Evolutionary conservation across 2,113 vertebrate species (phyloP).

Genomic region (Sceloporus undulatus): DNA sequence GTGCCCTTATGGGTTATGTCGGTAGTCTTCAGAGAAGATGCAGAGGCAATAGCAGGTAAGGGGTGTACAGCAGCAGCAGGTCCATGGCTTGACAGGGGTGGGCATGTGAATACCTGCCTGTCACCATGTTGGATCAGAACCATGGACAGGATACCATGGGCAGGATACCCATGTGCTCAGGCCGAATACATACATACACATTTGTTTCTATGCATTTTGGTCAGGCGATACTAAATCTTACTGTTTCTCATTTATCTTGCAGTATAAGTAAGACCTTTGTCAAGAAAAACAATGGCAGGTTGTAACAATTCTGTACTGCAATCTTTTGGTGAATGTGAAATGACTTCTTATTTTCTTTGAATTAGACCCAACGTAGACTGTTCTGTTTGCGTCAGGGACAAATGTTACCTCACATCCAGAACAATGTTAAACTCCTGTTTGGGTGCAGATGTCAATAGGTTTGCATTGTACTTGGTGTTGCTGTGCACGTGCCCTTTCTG

Average conservation of each 20-base stretch:
- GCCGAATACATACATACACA: not conserved
- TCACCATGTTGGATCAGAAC: too few relatives aligned
- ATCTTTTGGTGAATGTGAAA: not conserved
- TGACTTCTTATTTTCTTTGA: not conserved
- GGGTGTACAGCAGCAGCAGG: too few relatives aligned
- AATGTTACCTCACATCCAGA: not conserved
- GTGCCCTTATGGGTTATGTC: too few relatives aligned
- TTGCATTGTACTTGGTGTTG: not conserved
- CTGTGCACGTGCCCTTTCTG: not conserved
- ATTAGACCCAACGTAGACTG: not conserved
- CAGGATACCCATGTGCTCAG: too few relatives aligned
- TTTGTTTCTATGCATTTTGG: not conserved
- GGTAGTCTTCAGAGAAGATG: too few relatives aligned
- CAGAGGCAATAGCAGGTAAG: too few relatives aligned
- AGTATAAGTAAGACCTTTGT: not conserved
- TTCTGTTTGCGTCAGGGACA: not conserved
- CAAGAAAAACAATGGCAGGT: not conserved
- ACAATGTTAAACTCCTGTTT: not conserved
- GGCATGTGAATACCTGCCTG: too few relatives aligned
- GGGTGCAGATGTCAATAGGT: rapidly evolving
- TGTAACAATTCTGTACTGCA: not conserved
- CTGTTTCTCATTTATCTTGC: not conserved
- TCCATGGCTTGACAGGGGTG: too few relatives aligned
- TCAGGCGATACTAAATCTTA: not conserved
- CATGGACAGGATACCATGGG: too few relatives aligned